Percentiles rank a stretch among this genome's conserved stretches.
phyloP scores from a whole-genome alignment of 64 coral and sea anemone species.

The Acropora tenuis region DNA sequence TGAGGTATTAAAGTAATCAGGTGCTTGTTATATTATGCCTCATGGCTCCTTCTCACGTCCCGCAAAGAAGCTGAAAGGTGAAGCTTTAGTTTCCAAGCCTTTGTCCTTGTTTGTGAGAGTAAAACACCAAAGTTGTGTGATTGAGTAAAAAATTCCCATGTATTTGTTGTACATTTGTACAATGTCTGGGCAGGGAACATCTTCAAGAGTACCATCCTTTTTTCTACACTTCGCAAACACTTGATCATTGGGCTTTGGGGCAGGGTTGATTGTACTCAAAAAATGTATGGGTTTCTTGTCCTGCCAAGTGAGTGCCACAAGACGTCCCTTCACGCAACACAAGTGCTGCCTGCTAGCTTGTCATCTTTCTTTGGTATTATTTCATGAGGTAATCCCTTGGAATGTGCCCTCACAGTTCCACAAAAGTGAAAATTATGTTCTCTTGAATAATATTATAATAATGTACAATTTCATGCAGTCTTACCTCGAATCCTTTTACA shows the following conservation, averaged over 20 bases:
- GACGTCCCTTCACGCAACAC: conserved; percentile 15
- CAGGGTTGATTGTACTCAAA: conserved; percentile 33
- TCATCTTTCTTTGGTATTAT: conserved; percentile 21
- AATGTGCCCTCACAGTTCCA: conserved; percentile 47
- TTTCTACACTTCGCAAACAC: conserved; percentile 43
- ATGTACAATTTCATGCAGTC: too few species aligned
- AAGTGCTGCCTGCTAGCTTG: conserved; percentile 10
- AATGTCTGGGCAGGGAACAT: conserved; percentile 33
- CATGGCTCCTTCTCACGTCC: too few species aligned
- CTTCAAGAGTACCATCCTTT: conserved; percentile 55
- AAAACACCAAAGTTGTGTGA: too few species aligned
- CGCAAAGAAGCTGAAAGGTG: too few species aligned
- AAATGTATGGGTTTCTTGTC: conserved; percentile 50
- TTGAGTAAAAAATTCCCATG: background rate
- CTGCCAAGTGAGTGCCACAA: conserved; percentile 37
- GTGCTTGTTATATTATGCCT: too few species aligned
- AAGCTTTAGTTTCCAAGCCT: too few species aligned
- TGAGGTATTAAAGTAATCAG: too few species aligned
- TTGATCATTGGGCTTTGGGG: conserved; percentile 22
- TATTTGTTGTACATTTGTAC: conserved; percentile 58
- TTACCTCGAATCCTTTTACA: too few species aligned
- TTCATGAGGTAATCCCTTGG: conserved; percentile 14
- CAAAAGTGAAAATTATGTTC: background rate
- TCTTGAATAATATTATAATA: too few species aligned
- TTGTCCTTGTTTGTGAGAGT: too few species aligned